A percentile compares a stretch with the other conserved stretches of the same genome.
These are phyloP conservation scores for Oreotrochilus melanogaster DNA, from an alignment of 2,113 vertebrate species.

Conservation along the genomic window DNA sequence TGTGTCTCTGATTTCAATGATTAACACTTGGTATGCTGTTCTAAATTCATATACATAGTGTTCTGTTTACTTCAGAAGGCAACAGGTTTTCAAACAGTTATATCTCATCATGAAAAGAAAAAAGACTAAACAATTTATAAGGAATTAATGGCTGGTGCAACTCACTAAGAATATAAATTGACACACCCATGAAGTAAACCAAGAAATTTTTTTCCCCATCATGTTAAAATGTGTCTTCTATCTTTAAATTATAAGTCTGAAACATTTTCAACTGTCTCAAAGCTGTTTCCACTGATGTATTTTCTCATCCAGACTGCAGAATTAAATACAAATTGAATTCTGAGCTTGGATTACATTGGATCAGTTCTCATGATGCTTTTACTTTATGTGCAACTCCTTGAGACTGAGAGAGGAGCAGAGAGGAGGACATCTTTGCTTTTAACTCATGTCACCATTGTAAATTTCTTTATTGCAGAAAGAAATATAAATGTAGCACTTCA, in stretches of 20 bases:
- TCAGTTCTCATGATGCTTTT: neutral
- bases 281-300: neutral
- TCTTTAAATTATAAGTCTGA: neutral
- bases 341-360: neutral
- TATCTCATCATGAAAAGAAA: neutral
- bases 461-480: neutral
- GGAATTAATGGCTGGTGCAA: neutral
- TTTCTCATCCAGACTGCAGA: neutral
- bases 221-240: neutral
- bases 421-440: neutral
- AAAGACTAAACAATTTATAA: neutral
- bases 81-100: neutral
- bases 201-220: neutral
- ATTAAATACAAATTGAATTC: neutral
- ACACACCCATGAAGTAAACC: neutral
- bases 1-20: conserved; percentile 7
- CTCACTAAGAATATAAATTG: neutral
- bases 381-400: neutral
- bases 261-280: neutral
- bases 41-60: neutral
- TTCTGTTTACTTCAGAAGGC: neutral
- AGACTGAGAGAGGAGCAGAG: neutral
- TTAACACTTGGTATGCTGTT: neutral
- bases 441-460: neutral
- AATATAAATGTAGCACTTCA: neutral